phyloP scores from a whole-genome alignment of 1,140 invertebrate species.

The Zaprionus davidi region DNA sequence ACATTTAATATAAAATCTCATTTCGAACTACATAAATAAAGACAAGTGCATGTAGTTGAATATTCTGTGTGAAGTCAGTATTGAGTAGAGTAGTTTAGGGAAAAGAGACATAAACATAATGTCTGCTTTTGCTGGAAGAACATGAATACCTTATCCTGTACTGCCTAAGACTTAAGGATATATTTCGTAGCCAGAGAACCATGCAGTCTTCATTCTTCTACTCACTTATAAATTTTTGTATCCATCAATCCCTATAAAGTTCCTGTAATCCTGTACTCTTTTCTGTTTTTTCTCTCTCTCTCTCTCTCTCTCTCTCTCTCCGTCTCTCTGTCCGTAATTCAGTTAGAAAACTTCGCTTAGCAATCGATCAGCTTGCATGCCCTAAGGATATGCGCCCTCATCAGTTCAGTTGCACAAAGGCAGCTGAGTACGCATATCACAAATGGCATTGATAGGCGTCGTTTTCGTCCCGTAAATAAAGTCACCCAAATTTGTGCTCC shows the following conservation, averaged over 20 bases:
- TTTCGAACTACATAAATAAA: too few relatives aligned
- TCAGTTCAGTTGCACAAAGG: conserved; percentile 8
- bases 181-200: too few relatives aligned
- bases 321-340: neutral
- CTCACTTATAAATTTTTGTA: neutral
- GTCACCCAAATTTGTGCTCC: conserved; percentile 20
- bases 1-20: too few relatives aligned
- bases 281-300: too few relatives aligned
- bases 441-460: conserved; percentile 4
- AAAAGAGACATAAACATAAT: too few relatives aligned
- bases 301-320: neutral
- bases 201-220: too few relatives aligned
- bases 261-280: neutral
- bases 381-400: conserved; percentile 5
- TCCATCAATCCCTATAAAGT: neutral
- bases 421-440: neutral
- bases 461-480: conserved; percentile 10
- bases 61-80: too few relatives aligned
- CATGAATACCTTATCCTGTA: too few relatives aligned
- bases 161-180: too few relatives aligned
- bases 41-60: too few relatives aligned
- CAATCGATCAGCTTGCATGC: conserved; percentile 8
- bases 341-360: neutral
- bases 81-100: too few relatives aligned
- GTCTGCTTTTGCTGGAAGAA: too few relatives aligned